These are phyloP conservation scores for Drosophila pullipes DNA, from an alignment of 2,888 invertebrate genomes.

Conservation along the genomic window DNA sequence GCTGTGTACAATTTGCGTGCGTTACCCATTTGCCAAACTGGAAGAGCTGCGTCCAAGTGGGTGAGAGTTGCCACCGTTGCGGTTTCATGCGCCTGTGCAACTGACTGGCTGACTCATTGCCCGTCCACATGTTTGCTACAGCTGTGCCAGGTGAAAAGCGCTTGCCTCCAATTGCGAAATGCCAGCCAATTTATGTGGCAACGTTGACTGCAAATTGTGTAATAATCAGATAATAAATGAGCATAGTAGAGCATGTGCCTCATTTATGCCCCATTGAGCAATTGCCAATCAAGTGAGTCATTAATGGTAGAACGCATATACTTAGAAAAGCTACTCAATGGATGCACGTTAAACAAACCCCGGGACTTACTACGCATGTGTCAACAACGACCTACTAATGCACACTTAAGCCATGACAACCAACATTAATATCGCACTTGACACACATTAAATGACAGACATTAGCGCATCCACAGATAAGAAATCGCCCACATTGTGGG, in stretches of 20 bases:
- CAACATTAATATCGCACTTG: conserved; percentile 74
- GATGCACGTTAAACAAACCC: conserved; percentile 4
- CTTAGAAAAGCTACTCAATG: conserved; percentile 3
- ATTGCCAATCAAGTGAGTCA: conserved; percentile 65
- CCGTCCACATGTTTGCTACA: conserved; percentile 35
- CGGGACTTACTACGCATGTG: conserved; percentile 13
- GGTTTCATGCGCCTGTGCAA: conserved; percentile 65
- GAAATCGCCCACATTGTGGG: not conserved
- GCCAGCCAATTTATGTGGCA: conserved; percentile 49
- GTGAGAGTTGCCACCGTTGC: conserved; percentile 61
- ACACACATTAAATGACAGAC: conserved; percentile 64
- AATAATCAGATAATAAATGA: conserved; percentile 74
- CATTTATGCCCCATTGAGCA: conserved; percentile 74
- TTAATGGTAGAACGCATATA: conserved; percentile 14
- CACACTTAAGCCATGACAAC: conserved; percentile 66
- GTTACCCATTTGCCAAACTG: conserved; percentile 69
- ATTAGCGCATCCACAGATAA: conserved; percentile 17
- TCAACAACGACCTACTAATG: conserved; percentile 46
- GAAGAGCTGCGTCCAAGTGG: conserved; percentile 46
- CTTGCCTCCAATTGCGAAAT: conserved; percentile 64
- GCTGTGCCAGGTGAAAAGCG: conserved; percentile 70
- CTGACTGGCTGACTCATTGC: conserved; percentile 54
- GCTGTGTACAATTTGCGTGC: conserved; percentile 67
- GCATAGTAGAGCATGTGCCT: conserved; percentile 58
- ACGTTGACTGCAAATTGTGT: conserved; percentile 62